Conservation (phyloP, 1,140 invertebrate species). For the Drosophila hydei region DNA sequence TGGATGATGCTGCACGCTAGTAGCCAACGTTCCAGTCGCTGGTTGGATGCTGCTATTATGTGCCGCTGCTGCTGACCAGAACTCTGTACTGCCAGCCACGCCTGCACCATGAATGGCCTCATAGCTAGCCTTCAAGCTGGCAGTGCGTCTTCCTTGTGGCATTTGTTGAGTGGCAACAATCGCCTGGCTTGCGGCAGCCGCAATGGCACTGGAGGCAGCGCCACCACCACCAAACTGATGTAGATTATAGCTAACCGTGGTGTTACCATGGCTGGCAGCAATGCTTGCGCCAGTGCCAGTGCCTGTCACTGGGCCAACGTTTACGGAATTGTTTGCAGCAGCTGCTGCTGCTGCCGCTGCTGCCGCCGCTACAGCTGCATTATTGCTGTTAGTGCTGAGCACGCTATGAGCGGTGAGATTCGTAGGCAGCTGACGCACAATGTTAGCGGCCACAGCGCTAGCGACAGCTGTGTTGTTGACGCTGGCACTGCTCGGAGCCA, state of each 20-base stretch:
- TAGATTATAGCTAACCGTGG: constrained; percentile 83
- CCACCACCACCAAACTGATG: constrained; percentile 86
- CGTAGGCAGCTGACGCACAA: constrained; percentile 57
- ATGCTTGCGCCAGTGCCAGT: constrained; percentile 21
- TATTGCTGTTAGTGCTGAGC: constrained; percentile 11
- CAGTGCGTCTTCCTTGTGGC: constrained; percentile 96
- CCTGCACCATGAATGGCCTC: constrained; percentile 90
- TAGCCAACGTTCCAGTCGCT: constrained; percentile 13
- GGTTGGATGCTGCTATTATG: constrained; percentile 30
- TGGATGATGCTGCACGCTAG: constrained; percentile 14
- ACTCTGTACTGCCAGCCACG: constrained; percentile 86
- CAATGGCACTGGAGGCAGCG: constrained; percentile 91
- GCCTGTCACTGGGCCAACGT: constrained; percentile 25
- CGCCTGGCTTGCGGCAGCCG: constrained; percentile 97
- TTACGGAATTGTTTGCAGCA: constrained; percentile 8
- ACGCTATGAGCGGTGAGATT: constrained; percentile 46
- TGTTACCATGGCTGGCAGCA: constrained; percentile 31
- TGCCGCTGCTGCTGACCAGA: constrained; percentile 77
- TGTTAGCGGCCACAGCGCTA: constrained; percentile 25
- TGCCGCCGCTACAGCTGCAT: constrained; percentile 25
- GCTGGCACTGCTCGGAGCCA: background rate
- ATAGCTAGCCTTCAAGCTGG: constrained; percentile 97
- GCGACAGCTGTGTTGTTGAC: background rate
- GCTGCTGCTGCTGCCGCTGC: constrained; percentile 29
- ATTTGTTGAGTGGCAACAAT: constrained; percentile 98